Evolutionary conservation across 2,113 vertebrate genomes (phyloP), one percentile per base, ranked within the genome.

Genomic region (Lepus timidus): DNA sequence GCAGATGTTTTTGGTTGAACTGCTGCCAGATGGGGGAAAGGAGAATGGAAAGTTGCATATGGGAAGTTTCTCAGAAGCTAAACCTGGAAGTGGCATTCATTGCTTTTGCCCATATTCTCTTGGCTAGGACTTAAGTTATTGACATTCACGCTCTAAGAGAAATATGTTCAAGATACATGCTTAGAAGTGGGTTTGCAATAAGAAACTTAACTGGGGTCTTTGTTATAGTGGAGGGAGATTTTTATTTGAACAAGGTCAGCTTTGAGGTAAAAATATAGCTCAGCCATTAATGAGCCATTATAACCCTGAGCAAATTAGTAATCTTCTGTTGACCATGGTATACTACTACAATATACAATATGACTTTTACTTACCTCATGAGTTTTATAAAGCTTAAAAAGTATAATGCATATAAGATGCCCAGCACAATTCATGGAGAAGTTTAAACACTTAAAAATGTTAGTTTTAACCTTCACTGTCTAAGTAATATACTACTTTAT

Each of bases 251-350:
- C 36, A 93, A 12, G 73, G 25, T 90, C 33, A 88, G 33, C 14
- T 27, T 88, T 92, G 65, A 82, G 61, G 31, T 86, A 96, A 85
- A 90, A 78, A 68, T 31, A 65, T 14, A 90, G 71, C 22, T 91
- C 33, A 88, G 71, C 11, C 23, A 87, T 73, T 73, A 92, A 68
- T 81, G 79, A 96, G 23, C 36, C 68, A 31, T n/a, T 70, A 39
- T 22, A 85, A 80, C 27, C 22, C 20, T n/a, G 20, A 73, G 5
- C 8, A 85, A 85, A 85, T 85, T 83, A 52, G 73, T 92, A 61
- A 70, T 94, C 68, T 82, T 67, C 49, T 85, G 10, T 84, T 80
- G 89, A 49, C 39, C 29, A 86, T 12, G 27, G 9, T 74, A n/a
- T 39, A n/a, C 16, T 89, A 65, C 91, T 76, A 65, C 31, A 85